These are phyloP conservation scores for Glossosoma conforme DNA, from an alignment of 1,140 invertebrate species.

Conservation along the genomic window DNA sequence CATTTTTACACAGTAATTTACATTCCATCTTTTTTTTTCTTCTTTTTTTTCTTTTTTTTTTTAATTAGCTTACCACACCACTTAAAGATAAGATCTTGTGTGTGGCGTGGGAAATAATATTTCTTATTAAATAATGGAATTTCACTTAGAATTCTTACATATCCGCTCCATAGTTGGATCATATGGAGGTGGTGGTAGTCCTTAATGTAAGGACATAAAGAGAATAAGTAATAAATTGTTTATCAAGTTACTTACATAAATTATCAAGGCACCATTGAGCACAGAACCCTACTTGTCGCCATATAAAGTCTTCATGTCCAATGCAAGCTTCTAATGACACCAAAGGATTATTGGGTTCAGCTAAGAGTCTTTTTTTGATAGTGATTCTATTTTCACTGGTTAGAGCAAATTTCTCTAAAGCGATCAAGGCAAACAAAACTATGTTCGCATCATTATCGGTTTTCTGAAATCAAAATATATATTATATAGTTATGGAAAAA, in stretches of 20 bases:
- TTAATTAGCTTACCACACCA: no score
- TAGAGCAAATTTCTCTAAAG: conserved; percentile 91
- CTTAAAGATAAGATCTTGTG: no score
- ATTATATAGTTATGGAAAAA: no score
- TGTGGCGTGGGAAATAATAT: no score
- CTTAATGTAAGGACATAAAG: conserved; percentile 17
- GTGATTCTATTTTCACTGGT: conserved; percentile 88
- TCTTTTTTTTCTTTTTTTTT: no score
- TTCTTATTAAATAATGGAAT: no score
- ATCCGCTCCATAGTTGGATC: no score
- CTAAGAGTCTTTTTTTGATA: conserved; percentile 63
- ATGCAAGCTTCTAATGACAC: conserved; percentile 61
- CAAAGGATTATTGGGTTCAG: conserved; percentile 59
- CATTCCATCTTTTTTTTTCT: no score
- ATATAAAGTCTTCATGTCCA: conserved; percentile 33
- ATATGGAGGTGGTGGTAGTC: no score
- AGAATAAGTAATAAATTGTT: conserved; percentile 9
- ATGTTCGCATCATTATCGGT: conserved; percentile 66
- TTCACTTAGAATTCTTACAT: no score
- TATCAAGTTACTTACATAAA: conserved; percentile 66
- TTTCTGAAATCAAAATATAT: conserved; percentile 51
- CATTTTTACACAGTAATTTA: no score
- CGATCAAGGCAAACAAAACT: conserved; percentile 83
- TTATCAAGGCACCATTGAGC: conserved; percentile 92
- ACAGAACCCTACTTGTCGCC: conserved; percentile 86